Percentiles rank a stretch among this genome's conserved stretches.
These are phyloP conservation scores for Sceloporus tristichus DNA, from an alignment of 2,113 vertebrate species.

Conservation along the genomic window DNA sequence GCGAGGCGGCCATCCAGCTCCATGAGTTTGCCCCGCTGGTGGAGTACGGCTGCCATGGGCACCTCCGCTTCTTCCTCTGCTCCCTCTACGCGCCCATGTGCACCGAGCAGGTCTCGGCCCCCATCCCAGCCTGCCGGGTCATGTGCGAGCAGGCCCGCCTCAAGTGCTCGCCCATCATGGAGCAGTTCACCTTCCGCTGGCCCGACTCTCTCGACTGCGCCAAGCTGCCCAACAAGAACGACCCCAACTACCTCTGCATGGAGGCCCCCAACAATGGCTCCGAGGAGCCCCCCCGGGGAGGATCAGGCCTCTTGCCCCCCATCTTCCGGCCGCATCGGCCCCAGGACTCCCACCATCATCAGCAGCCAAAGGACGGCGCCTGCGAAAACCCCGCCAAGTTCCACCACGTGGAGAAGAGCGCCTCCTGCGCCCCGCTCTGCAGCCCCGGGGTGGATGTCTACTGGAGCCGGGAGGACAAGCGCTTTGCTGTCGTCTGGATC, in stretches of 20 bases:
- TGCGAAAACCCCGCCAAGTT: conserved; percentile 95
- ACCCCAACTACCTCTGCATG: conserved; percentile 98
- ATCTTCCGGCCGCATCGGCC: conserved; percentile 88
- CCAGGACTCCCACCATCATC: conserved; percentile 79
- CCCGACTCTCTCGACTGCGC: conserved; percentile 94
- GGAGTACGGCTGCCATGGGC: conserved; percentile 90
- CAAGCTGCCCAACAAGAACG: conserved; percentile 93
- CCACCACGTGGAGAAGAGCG: conserved; percentile 94
- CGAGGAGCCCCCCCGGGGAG: conserved; percentile 85
- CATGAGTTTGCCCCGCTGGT: conserved; percentile 93
- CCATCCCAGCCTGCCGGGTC: conserved; percentile 94
- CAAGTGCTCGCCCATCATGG: conserved; percentile 94
- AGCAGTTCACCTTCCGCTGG: conserved; percentile 95
- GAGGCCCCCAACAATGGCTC: conserved; percentile 95
- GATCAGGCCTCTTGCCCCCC: conserved; percentile 87
- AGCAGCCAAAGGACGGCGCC: conserved; percentile 79
- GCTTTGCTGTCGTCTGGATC: conserved; percentile 93
- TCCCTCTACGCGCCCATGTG: conserved; percentile 98
- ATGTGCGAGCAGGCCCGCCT: conserved; percentile 97
- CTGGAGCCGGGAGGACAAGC: conserved; percentile 95
- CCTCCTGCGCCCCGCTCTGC: conserved; percentile 94
- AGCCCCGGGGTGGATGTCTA: conserved; percentile 93
- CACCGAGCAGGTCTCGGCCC: conserved; percentile 96
- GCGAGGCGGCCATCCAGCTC: conserved; percentile 90
- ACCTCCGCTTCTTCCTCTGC: conserved; percentile 96